Evolutionary conservation across 2,888 invertebrate species (phyloP).

Genomic region (Scelioninae gen. 2): DNA sequence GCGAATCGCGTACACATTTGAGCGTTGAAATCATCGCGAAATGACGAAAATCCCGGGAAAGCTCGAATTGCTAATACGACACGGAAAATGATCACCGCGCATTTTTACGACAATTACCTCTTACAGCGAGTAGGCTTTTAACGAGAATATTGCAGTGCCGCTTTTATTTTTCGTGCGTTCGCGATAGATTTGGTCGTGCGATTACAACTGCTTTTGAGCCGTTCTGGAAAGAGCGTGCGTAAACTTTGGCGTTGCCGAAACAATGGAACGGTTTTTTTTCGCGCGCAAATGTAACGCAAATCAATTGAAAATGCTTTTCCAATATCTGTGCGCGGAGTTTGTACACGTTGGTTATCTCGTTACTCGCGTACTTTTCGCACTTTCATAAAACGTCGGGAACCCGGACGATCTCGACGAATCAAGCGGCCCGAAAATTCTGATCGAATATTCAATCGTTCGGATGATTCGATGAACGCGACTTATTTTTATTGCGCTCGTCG

Average conservation of each 20-base stretch:
- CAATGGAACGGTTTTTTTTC: slow-evolving; percentile 32
- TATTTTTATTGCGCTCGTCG: neutral
- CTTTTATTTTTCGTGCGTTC: slow-evolving; percentile 45
- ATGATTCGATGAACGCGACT: neutral
- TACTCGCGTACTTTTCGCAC: neutral
- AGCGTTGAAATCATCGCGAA: slow-evolving; percentile 37
- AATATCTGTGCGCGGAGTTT: slow-evolving; percentile 9
- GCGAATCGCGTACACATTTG: slow-evolving; percentile 24
- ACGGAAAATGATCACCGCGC: slow-evolving; percentile 45
- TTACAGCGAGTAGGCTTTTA: slow-evolving; percentile 46
- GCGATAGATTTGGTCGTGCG: slow-evolving; percentile 49
- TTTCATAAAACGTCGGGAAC: too few species aligned
- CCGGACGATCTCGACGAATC: too few species aligned
- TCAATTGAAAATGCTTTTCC: slow-evolving; percentile 32
- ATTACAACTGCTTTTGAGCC: slow-evolving; percentile 43
- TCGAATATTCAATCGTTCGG: neutral
- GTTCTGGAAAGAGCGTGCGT: slow-evolving; percentile 33
- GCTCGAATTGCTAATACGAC: slow-evolving; percentile 38
- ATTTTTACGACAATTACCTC: slow-evolving; percentile 48
- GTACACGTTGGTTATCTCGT: neutral
- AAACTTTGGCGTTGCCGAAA: slow-evolving; percentile 36
- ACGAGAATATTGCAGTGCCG: slow-evolving; percentile 39
- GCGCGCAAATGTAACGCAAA: slow-evolving; percentile 27
- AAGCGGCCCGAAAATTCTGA: too few species aligned
- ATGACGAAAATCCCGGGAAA: slow-evolving; percentile 32